Evolutionary conservation across 2,113 vertebrate species (phyloP), one percentile per base, ranked within the genome.

Genomic region (Clupea harengus): DNA sequence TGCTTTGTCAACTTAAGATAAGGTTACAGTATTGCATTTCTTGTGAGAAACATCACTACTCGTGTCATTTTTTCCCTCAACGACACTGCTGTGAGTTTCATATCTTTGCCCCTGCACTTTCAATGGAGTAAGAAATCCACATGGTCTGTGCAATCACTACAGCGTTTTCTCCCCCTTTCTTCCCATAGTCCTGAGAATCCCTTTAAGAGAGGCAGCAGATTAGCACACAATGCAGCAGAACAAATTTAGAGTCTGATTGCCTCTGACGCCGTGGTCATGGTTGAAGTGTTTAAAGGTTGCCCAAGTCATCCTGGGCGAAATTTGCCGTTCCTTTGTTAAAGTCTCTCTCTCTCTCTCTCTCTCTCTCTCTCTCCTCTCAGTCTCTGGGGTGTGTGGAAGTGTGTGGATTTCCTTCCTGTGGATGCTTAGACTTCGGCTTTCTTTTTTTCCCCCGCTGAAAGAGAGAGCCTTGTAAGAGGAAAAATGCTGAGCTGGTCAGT

Each of bases 401-500:
- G 85, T 47, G 83, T 81, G 64, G 10, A 52, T 52, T 6, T 85
- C 85, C 28, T 78, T 81, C 87, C 85, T 86, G 87, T 83, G 82
- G 86, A 87, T 72, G 86, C 85, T 90, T 90, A 85, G 83, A 88
- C 39, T 39, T 39, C 39, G 86, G 88, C 67, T 78, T 78, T 67
- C 39, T 28, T 32, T 32, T 10, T 32, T 32, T 28, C 3, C 25
- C 86, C 87, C 87, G 84, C 89, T 60, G 44, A 22, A 84, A 87
- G 87, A 86, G 83, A 60, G 20, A 60, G 87, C 87, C 84, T 78
- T 28, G 84, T 81, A 85, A 82, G 44, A 22, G 45, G 83, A 85
- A 90, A 87, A 78, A 86, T 44, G 89, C 88, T 90, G 89, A 90
- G 84, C 81, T 86, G 83, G 86, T 86, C 84, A 87, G 85, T 85